Percentiles rank a stretch among this genome's conserved stretches.
phyloP scores from a whole-genome alignment of 2,113 vertebrate genomes.

The Centropus unirufus region DNA sequence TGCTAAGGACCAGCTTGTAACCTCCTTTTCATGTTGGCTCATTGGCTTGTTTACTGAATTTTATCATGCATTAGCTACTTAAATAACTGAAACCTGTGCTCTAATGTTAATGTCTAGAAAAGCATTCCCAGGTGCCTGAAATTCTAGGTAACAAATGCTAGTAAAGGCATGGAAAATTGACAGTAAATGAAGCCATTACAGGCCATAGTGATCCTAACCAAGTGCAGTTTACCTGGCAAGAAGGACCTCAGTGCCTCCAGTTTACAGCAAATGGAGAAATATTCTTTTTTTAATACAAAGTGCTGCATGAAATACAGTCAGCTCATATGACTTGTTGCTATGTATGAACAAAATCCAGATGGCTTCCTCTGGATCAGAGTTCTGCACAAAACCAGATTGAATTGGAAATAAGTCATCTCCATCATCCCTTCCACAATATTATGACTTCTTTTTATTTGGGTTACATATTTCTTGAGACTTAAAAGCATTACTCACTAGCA shows the following conservation, averaged over 20 bases:
- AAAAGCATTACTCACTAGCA: neutral
- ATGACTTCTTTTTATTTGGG: neutral
- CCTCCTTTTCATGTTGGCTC: neutral
- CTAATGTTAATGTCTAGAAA: slow-evolving; percentile 2
- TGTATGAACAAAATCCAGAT: slow-evolving; percentile 18
- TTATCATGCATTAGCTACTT: neutral
- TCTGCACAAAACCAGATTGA: neutral
- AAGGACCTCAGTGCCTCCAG: neutral
- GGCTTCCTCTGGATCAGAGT: neutral
- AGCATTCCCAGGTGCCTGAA: neutral
- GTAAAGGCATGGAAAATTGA: neutral
- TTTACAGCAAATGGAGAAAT: neutral
- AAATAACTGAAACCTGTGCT: neutral
- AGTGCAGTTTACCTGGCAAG: neutral
- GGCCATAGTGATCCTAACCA: neutral
- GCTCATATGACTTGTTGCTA: neutral
- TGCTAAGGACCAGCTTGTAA: neutral
- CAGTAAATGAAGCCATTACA: neutral
- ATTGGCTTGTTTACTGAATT: neutral
- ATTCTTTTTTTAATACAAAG: neutral
- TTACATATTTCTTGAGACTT: neutral
- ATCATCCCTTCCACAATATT: neutral
- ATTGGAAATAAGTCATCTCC: neutral
- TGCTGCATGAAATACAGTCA: neutral
- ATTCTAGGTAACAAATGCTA: neutral